phyloP scores from a whole-genome alignment of 2,113 vertebrate genomes.

The Odontophorus gujanensis region DNA sequence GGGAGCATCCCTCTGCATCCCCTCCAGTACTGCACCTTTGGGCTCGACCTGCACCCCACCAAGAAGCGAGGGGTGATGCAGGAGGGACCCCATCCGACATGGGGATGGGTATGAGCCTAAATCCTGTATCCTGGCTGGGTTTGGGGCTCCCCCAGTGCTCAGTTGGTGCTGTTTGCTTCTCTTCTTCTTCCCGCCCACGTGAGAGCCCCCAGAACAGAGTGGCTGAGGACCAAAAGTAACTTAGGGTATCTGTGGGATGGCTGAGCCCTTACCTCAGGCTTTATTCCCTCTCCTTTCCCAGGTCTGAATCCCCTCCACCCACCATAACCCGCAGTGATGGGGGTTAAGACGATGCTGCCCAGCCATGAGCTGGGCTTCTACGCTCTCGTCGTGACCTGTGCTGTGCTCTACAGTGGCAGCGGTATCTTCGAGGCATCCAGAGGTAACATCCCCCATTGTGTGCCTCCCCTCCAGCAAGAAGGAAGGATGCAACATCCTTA shows the following conservation, averaged over 20 bases:
- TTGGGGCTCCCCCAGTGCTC: not conserved
- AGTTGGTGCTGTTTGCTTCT: not conserved
- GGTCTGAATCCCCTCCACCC: fast-evolving
- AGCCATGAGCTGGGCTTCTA: conserved; percentile 90
- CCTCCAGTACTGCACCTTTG: fast-evolving
- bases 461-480: not conserved
- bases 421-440: conserved; percentile 90
- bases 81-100: fast-evolving
- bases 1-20: fast-evolving
- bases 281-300: not conserved
- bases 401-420: conserved; percentile 86
- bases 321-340: conserved; percentile 77
- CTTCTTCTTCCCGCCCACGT: not conserved
- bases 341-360: conserved; percentile 88
- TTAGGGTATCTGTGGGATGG: fast-evolving
- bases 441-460: conserved; percentile 69
- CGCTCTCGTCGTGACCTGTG: conserved; percentile 83
- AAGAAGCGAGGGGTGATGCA: too few species aligned
- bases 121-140: not conserved
- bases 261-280: fast-evolving
- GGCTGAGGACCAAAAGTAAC: not conserved
- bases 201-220: not conserved
- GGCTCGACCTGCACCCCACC: not conserved
- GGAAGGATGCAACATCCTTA: not conserved
- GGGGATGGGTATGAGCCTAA: not conserved